Conservation (phyloP, 1,140 invertebrate genomes). For the Rhagoletis zephyria region DNA sequence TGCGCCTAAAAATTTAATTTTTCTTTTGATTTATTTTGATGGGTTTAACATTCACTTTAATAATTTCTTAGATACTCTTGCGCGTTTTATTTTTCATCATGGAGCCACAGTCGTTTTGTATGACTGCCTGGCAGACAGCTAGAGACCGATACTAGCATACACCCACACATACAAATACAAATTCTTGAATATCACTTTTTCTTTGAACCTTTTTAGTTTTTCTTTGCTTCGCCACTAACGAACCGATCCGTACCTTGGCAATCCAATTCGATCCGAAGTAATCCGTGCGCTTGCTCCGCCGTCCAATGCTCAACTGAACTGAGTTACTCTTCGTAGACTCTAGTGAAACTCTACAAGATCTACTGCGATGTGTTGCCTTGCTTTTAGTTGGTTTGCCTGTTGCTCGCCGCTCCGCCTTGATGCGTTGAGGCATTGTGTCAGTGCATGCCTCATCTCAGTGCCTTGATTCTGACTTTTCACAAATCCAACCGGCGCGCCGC, state of each 20-base stretch:
- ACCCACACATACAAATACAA: slow-evolving; percentile 27
- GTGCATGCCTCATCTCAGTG: slow-evolving; percentile 29
- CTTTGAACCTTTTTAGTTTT: neutral
- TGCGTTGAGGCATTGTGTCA: slow-evolving; percentile 8
- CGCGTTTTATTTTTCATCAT: too few relatives aligned
- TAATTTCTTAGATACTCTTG: too few relatives aligned
- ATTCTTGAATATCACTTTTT: neutral
- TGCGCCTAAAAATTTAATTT: too few relatives aligned
- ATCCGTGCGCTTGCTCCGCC: slow-evolving; percentile 31
- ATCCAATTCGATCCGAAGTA: slow-evolving; percentile 7
- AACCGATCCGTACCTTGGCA: slow-evolving; percentile 28
- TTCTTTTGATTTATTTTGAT: too few relatives aligned
- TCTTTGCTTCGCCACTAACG: slow-evolving; percentile 21
- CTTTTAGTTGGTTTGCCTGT: neutral
- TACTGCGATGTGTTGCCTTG: slow-evolving; percentile 2
- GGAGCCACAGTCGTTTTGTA: neutral
- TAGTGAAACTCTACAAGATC: slow-evolving; percentile 40
- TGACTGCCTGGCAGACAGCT: neutral
- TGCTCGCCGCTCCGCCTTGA: neutral
- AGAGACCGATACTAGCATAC: neutral
- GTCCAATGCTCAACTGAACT: slow-evolving; percentile 46
- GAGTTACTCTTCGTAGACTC: neutral
- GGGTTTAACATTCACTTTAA: too few relatives aligned
- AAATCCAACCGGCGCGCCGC: neutral
- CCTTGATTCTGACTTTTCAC: slow-evolving; percentile 26